Base-by-base conservation (phyloP, 2,113 vertebrate species). In the Ctenomys sociabilis region DNA sequence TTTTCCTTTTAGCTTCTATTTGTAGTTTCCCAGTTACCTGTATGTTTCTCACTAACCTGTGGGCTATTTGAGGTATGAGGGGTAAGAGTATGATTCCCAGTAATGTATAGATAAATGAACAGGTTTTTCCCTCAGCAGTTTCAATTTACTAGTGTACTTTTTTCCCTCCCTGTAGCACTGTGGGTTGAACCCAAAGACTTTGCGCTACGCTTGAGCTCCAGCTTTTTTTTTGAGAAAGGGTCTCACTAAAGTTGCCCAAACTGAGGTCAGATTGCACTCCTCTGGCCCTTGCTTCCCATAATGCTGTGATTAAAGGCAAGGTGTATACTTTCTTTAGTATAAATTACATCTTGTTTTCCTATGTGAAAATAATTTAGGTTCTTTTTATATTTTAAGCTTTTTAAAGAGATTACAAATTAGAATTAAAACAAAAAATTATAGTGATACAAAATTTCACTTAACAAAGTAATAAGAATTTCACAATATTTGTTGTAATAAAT, bases 361-460 rank as follows among this genome's bases (percentile, higher is more conserved):
- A 70, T 86, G 54, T 84, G 85, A 89, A 75, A 96, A 85, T 91
- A 64, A 37, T 92, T 95, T 88, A 75, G 24, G 86, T 84, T 90
- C 6, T 92, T 93, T 94, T 16, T 16, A 54, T 54, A 54, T 54
- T 54, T 54, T 2, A 54, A 49, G 4, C 8, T 49, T 49, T 49
- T 49, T 49, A 49, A 49, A 49, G 7, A 49, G 49, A 49, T 49
- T 49, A 49, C 12, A 49, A 49, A 49, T 49, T 49, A 49, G 49
- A 49, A 49, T 49, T 49, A 49, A 49, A 49, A 49, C 49, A 49
- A 49, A 49, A 49, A 49, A 11, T 49, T 49, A 49, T 49, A 49
- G 9, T 49, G 49, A 49, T 49, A 49, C 9, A 49, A 11, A 49
- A 49, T 49, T 49, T 49, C 49, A 49, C 49, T 49, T 49, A 49